These are phyloP conservation scores for Platysternon megacephalum DNA, from an alignment of 2,113 vertebrate genomes.

Conservation along the genomic window DNA sequence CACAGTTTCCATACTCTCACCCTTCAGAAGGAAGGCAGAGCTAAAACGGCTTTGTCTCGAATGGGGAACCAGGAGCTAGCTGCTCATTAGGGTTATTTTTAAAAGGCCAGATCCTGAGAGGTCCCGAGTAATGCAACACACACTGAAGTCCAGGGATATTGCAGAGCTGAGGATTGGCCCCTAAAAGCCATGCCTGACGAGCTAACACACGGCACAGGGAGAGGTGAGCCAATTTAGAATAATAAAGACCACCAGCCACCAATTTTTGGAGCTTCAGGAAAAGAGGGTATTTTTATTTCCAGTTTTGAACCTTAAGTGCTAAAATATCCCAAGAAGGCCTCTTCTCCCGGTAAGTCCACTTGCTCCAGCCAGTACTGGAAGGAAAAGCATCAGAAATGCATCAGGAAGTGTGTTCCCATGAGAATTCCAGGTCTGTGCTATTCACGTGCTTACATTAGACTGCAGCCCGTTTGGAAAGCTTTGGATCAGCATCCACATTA, in stretches of 20 bases:
- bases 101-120: background rate
- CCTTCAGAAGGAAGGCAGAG: conserved; percentile 35
- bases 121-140: background rate
- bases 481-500: background rate
- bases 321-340: background rate
- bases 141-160: background rate
- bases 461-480: background rate
- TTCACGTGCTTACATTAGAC: background rate
- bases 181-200: background rate
- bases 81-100: background rate
- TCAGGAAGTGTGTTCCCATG: background rate
- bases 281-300: background rate
- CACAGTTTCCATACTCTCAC: conserved; percentile 75
- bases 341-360: background rate
- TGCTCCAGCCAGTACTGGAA: conserved; percentile 19
- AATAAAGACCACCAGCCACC: background rate
- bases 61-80: conserved; percentile 18
- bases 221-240: background rate
- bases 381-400: background rate
- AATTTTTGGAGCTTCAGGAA: background rate
- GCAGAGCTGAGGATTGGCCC: too few species aligned
- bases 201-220: background rate
- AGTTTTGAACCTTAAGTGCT: background rate
- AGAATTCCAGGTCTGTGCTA: background rate
- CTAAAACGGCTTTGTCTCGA: background rate